Evolutionary conservation across 2,888 invertebrate species (phyloP).

Genomic region (Sepioteuthis lessoniana): DNA sequence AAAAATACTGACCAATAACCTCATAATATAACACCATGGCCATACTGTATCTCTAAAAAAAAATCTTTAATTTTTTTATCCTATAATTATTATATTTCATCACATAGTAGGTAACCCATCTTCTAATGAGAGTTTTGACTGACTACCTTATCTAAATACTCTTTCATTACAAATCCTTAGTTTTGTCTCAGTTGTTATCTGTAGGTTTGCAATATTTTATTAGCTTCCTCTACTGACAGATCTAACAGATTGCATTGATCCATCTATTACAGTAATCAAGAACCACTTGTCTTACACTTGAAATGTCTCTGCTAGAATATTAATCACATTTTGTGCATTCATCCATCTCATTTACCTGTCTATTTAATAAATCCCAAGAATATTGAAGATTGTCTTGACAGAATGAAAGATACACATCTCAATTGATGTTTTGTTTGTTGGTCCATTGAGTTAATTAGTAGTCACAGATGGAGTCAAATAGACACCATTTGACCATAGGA

Average conservation of each 20-base stretch:
- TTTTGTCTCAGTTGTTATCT: background rate
- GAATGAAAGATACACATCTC: background rate
- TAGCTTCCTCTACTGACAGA: background rate
- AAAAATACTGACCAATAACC: too few species aligned
- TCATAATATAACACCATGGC: too few species aligned
- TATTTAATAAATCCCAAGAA: conserved; percentile 2
- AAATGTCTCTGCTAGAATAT: background rate
- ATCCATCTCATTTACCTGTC: background rate
- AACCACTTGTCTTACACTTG: background rate
- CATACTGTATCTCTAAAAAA: too few species aligned
- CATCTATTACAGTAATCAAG: background rate
- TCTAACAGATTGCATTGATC: background rate
- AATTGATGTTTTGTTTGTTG: background rate
- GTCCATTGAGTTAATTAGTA: background rate
- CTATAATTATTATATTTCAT: too few species aligned
- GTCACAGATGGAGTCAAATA: background rate
- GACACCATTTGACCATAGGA: background rate
- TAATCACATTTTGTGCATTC: background rate
- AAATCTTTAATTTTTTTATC: too few species aligned
- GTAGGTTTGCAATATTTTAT: background rate
- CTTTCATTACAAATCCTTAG: background rate
- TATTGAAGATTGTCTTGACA: background rate
- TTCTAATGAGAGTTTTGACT: background rate
- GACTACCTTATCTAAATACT: background rate
- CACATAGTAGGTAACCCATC: too few species aligned